Base-by-base conservation (phyloP, 2,113 vertebrate species). In the Ursus arctos region DNA sequence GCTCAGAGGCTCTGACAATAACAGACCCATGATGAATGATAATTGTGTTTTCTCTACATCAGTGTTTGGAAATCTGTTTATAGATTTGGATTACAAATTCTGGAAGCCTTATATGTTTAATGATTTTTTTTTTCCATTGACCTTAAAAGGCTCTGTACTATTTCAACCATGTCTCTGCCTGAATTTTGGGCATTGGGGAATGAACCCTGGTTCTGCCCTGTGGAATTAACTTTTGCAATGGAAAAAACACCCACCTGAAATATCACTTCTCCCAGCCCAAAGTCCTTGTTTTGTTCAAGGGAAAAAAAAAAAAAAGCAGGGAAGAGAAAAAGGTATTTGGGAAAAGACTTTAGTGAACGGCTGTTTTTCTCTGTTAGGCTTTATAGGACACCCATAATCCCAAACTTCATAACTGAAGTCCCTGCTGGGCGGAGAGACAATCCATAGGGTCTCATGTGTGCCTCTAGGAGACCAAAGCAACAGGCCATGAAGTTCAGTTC, bases 31-130 rank as follows among this genome's bases (percentile, higher is more conserved):
- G 90, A 77, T 72, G 92, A 97, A 96, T 97, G 94, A 51, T 94
- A 96, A 95, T 96, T 82, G 63, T 0, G 3, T 88, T 80, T 88
- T 91, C 95, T 94, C 94, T 55, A 65, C 91, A 77, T 81, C 80
- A 36, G 87, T 49, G 36, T 88, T 77, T 97, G 94, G 92, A 97
- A 97, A 97, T 97, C 92, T 94, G 96, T 79, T 96, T 96, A 95
- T 97, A 96, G 97, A 97, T 94, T 82, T 65, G 76, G 96, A 92
- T 94, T 97, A 97, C 87, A 91, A 43, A 92, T 95, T 97, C 98
- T 95, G 92, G 90, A 96, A 96, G 96, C 92, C 97, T 97, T 95
- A 72, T 77, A 72, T 65, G 81, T 94, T 76, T 90, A 97, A 96
- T 91, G 95, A 94, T 94, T 93, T 97, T 86, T 83, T 59, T 63